Evolutionary conservation across 2,797 vertebrate species (phyloP), one percentile per base, ranked within the genome.

Genomic region (Phataginus tetradactyla): DNA sequence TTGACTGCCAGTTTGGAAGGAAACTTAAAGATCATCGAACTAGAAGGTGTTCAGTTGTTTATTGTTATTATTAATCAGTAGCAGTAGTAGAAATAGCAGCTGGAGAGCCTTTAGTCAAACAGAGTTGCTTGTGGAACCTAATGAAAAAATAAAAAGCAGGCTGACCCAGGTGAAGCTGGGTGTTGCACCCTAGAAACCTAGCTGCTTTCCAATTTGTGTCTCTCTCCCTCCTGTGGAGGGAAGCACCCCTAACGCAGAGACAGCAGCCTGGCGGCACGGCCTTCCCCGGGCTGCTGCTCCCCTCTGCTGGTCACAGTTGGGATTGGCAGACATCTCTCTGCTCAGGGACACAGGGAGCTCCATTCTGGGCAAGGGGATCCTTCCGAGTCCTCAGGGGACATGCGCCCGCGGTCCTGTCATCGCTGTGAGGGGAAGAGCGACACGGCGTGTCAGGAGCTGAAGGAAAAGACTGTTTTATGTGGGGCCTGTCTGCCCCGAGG

Each of bases 261-360:
- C 27, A 1, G 39, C 39, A 6, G 1, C 49, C 37, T 4, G 45
- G 81, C n/a, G 14, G 34, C 0, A 39, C 5, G 4, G 64, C 63
- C 34, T 91, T 97, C 32, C 14, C 66, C 61, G 0, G 91, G 85
- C 91, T 12, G 96, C 94, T 96, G 91, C 97, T 87, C 91, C 93
- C 97, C 96, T 95, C 97, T 96, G 79, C 96, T 96, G 98, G 88
- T 23, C 59, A 37, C 3, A 29, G 3, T 4, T 49, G 91, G 96
- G 59, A 90, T 29, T 74, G 90, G 20, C 0, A 0, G 5, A 0
- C 9, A 3, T 49, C 37, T 6, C 32, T 9, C 6, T 0, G 45
- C 7, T 1, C 12, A 0, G 29, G 45, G 42, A n/a, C 0, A 4
- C 14, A 1, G n/a, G 51, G 57, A 86, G 55, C 32, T n/a, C 0